A percentile compares a stretch with the other conserved stretches of the same genome.
These are phyloP conservation scores for Pseudorhombus dupliciocellatus DNA, from an alignment of 2,113 vertebrate species.

Conservation along the genomic window DNA sequence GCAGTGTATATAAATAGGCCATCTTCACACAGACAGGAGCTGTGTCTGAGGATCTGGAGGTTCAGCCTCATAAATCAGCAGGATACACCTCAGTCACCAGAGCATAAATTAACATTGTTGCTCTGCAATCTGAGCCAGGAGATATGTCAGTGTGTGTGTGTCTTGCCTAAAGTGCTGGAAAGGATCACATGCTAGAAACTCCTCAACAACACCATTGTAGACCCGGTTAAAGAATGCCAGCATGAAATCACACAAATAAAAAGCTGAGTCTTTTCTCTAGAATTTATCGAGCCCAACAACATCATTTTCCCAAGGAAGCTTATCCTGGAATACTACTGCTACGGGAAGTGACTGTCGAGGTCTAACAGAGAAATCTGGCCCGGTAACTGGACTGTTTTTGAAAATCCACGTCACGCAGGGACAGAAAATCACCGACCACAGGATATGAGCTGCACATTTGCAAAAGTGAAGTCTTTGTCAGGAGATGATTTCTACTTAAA, in stretches of 20 bases:
- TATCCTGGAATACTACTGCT: no score
- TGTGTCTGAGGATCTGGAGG: constrained; percentile 54
- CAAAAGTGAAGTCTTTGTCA: no score
- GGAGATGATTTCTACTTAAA: no score
- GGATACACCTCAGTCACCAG: constrained; percentile 61
- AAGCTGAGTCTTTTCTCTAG: background rate
- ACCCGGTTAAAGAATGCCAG: constrained; percentile 22
- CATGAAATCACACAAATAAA: background rate
- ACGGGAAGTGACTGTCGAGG: background rate
- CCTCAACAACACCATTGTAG: background rate
- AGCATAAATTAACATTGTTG: constrained; percentile 60
- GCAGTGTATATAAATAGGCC: constrained; percentile 71
- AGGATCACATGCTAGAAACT: no score
- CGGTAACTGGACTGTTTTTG: background rate
- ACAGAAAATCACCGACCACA: background rate
- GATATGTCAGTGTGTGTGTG: constrained; percentile 2
- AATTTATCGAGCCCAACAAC: no score
- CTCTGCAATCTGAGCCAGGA: constrained; percentile 15
- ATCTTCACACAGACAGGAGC: constrained; percentile 57
- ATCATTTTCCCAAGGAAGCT: no score
- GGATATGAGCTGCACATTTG: background rate
- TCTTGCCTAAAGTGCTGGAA: background rate
- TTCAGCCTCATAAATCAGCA: constrained; percentile 67
- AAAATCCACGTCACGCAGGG: background rate
- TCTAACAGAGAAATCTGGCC: background rate